phyloP scores from a whole-genome alignment of 2,113 vertebrate species.

The Geothlypis trichas region DNA sequence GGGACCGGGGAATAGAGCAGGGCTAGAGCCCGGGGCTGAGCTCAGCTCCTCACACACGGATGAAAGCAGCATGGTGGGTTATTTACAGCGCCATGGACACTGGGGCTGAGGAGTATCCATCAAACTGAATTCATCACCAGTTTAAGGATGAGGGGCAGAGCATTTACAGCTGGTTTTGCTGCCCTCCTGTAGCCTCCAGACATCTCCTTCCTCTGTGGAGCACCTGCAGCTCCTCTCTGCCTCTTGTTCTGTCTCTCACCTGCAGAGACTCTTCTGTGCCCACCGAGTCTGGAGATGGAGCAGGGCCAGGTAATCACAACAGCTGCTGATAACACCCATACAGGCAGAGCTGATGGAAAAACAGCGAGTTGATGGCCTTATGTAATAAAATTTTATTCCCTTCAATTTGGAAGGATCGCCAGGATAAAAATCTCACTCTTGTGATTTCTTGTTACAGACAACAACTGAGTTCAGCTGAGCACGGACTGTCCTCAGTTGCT shows the following conservation, averaged over 20 bases:
- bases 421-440: background rate
- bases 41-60: fast-evolving
- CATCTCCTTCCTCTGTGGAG: background rate
- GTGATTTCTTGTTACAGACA: background rate
- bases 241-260: background rate
- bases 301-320: background rate
- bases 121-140: background rate
- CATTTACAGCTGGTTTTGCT: background rate
- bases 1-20: fast-evolving
- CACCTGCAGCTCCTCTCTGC: background rate
- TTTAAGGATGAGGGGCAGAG: background rate
- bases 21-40: background rate
- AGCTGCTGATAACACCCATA: background rate
- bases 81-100: fast-evolving
- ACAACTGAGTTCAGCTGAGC: background rate
- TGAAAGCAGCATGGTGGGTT: background rate
- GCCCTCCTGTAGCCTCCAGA: background rate
- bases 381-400: background rate
- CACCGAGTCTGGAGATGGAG: background rate
- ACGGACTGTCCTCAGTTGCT: background rate
- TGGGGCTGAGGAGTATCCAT: background rate
- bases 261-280: background rate
- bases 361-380: background rate
- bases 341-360: background rate
- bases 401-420: background rate